Conservation (phyloP, 2,113 vertebrate species). For the Peromyscus maniculatus region DNA sequence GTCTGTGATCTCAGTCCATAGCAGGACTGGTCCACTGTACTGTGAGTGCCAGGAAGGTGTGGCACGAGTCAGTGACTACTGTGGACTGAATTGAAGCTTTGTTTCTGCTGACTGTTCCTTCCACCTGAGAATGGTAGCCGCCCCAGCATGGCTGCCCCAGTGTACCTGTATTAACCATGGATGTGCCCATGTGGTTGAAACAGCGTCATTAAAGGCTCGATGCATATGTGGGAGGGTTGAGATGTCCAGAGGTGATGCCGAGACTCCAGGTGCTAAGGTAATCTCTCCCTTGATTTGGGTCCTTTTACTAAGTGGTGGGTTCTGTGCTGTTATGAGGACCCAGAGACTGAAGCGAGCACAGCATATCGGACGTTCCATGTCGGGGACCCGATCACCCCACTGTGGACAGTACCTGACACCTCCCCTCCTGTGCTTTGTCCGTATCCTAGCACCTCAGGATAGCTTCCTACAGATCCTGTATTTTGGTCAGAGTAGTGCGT, state of each 20-base stretch:
- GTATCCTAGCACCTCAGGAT: background rate
- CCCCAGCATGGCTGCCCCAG: background rate
- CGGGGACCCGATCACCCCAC: background rate
- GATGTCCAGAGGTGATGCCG: background rate
- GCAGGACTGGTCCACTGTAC: background rate
- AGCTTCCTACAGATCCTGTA: background rate
- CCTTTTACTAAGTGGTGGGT: background rate
- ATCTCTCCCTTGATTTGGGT: background rate
- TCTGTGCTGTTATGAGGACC: background rate
- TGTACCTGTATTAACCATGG: background rate
- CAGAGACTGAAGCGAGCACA: background rate
- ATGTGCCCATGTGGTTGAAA: background rate
- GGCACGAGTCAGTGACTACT: background rate
- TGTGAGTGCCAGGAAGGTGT: background rate
- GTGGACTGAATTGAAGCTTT: background rate
- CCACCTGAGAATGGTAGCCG: background rate
- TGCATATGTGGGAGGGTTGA: background rate
- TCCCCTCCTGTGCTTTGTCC: background rate
- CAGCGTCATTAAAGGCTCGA: background rate
- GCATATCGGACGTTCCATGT: background rate
- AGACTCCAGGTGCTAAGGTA: background rate
- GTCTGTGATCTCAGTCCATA: background rate
- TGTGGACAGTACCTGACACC: background rate
- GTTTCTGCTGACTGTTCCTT: background rate
- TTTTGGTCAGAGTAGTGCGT: constrained; percentile 28